A percentile compares a stretch with the other conserved stretches of the same genome.
These are phyloP conservation scores for Rattus rattus DNA, from an alignment of 2,113 vertebrate genomes.

Conservation along the genomic window DNA sequence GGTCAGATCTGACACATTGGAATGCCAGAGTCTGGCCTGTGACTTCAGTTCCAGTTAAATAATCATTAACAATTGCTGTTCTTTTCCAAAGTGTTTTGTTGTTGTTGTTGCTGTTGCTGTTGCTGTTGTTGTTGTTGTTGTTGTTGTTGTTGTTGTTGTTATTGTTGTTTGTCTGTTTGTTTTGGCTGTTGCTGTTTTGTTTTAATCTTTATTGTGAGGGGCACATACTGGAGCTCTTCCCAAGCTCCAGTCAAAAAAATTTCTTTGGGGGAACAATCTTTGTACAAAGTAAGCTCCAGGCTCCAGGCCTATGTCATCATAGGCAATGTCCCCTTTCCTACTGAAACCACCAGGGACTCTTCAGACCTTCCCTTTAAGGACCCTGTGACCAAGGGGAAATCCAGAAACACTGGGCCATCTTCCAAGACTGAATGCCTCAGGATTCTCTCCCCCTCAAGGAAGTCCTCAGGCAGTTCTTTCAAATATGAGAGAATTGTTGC, in stretches of 20 bases:
- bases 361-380: neutral
- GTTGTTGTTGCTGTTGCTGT: too few species aligned
- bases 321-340: too few species aligned
- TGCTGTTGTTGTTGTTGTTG: too few species aligned
- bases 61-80: neutral
- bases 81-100: neutral
- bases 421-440: neutral
- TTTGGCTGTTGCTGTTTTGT: neutral
- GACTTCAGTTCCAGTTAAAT: neutral
- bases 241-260: neutral
- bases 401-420: neutral
- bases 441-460: neutral
- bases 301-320: neutral
- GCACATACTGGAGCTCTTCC: neutral
- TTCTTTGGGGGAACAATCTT: neutral
- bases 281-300: neutral
- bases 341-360: neutral
- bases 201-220: neutral
- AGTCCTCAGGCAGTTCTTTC: neutral
- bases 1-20: too few species aligned
- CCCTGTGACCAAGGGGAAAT: neutral
- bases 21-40: neutral
- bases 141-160: too few species aligned
- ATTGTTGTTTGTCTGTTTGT: rapidly evolving
- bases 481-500: neutral